A percentile compares a stretch with the other conserved stretches of the same genome.
Evolutionary conservation across 2,888 invertebrate species (phyloP).

Genomic region (Tricholauxania praeusta): DNA sequence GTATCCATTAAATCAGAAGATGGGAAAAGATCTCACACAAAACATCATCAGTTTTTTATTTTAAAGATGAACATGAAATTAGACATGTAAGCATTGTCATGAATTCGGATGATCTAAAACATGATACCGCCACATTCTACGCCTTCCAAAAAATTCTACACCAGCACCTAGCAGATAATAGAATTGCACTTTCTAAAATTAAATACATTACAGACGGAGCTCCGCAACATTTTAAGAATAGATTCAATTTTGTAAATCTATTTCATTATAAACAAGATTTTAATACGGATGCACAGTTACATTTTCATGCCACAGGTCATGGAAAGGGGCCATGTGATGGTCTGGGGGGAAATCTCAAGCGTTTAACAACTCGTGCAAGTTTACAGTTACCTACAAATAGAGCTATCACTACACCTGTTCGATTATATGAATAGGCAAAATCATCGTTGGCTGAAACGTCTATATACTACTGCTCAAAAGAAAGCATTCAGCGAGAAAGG

Average conservation of each 20-base stretch:
- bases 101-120: constrained; percentile 21
- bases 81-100: constrained; percentile 8
- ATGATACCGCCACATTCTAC: constrained; percentile 17
- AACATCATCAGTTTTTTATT: constrained; percentile 15
- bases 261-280: constrained; percentile 12
- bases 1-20: too few relatives aligned
- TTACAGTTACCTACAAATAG: not conserved
- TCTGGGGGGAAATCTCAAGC: constrained; percentile 2
- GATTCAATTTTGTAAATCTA: constrained; percentile 2
- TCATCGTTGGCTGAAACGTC: too few relatives aligned
- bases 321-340: constrained; percentile 6
- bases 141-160: constrained; percentile 17
- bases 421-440: too few relatives aligned
- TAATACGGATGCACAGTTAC: not conserved
- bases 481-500: too few relatives aligned
- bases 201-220: constrained; percentile 3
- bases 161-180: not conserved
- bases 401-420: too few relatives aligned
- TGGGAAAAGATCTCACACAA: not conserved
- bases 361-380: constrained; percentile 5
- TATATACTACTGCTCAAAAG: too few relatives aligned
- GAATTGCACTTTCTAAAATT: not conserved
- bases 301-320: not conserved
- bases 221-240: constrained; percentile 16
- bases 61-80: not conserved